Conservation (phyloP, 37 sponge, comb jelly and placozoan genomes). For the Oscarella lobularis region DNA sequence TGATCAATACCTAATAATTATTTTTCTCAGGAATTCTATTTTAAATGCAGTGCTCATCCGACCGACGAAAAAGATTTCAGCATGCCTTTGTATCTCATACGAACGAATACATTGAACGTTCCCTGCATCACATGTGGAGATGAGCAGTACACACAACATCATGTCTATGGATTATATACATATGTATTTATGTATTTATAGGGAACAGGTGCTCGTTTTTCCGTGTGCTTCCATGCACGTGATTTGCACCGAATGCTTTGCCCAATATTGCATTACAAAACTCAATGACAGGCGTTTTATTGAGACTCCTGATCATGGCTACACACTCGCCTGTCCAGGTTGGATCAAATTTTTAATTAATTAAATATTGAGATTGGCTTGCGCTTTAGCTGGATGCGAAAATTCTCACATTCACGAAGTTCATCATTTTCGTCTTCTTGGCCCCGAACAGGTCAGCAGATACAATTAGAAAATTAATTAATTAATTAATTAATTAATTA, state of each 20-base stretch:
- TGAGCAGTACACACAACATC: no score
- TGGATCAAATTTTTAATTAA: not conserved
- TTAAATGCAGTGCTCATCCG: conserved; percentile 62
- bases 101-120: conserved; percentile 38
- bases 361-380: not conserved
- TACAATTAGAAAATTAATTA: conserved; percentile 1
- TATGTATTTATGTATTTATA: conserved; percentile 11
- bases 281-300: conserved; percentile 53
- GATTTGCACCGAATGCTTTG: conserved; percentile 69
- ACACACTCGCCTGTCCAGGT: conserved; percentile 80
- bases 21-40: conserved; percentile 66
- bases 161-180: no score
- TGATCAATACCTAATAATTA: not conserved
- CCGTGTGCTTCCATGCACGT: conserved; percentile 39
- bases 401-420: conserved; percentile 48
- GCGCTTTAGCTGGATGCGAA: conserved; percentile 19
- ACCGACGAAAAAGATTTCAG: conserved; percentile 7
- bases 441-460: conserved; percentile 23
- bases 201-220: conserved; percentile 33
- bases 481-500: no score
- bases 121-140: conserved; percentile 35
- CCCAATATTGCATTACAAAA: conserved; percentile 26
- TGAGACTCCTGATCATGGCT: conserved; percentile 40
- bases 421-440: conserved; percentile 60
- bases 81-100: conserved; percentile 52